These are phyloP conservation scores for Aphis craccivora DNA, from an alignment of 1,140 invertebrate genomes.

Conservation along the genomic window DNA sequence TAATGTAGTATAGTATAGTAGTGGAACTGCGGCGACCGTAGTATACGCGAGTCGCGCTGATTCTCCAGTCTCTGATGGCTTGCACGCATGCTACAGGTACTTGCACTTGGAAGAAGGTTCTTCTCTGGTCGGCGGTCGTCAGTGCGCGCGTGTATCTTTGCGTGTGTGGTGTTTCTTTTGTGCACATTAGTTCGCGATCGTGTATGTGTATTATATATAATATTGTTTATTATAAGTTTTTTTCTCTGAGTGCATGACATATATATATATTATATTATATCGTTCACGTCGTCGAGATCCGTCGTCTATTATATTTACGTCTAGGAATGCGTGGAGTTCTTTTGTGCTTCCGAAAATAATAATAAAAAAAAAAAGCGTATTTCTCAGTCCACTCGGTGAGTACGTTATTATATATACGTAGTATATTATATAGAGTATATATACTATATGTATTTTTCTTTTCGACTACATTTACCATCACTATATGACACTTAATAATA, in stretches of 20 bases:
- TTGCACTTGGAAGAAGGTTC: not conserved
- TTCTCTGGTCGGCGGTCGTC: not conserved
- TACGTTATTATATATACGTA: not conserved
- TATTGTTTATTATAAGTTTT: not conserved
- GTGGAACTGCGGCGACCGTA: not conserved
- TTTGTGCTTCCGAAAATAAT: slow-evolving; percentile 42
- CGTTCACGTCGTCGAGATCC: no score
- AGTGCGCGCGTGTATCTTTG: not conserved
- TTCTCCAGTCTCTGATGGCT: not conserved
- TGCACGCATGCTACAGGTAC: slow-evolving; percentile 37
- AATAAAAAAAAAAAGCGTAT: slow-evolving; percentile 14
- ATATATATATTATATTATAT: not conserved
- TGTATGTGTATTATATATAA: not conserved
- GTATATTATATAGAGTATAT: not conserved
- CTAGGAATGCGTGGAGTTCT: slow-evolving; percentile 55
- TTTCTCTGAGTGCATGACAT: not conserved
- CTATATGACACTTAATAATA: not conserved
- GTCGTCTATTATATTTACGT: not conserved
- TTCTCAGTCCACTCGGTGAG: not conserved
- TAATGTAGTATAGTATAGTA: not conserved
- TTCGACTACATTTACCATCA: not conserved
- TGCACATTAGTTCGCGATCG: not conserved
- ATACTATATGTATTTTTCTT: not conserved
- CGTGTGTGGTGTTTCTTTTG: not conserved
- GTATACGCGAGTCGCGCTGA: not conserved